phyloP scores from a whole-genome alignment of 2,113 vertebrate species.

The Heterochromis multidens region DNA sequence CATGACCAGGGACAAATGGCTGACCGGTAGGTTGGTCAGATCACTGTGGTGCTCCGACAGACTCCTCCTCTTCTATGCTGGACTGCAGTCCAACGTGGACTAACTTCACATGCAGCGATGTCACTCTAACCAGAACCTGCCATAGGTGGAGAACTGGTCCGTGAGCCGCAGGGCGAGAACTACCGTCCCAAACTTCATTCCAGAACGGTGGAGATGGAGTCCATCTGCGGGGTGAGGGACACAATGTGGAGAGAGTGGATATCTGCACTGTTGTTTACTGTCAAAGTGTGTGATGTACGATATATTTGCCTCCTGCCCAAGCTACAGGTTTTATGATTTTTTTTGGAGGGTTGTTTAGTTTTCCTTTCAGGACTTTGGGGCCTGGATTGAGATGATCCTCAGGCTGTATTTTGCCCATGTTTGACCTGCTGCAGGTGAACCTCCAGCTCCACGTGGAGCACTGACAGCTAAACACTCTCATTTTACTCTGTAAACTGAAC shows the following conservation, averaged over 20 bases:
- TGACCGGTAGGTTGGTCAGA: neutral
- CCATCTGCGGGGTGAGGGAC: neutral
- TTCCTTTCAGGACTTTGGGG: neutral
- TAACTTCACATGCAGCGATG: neutral
- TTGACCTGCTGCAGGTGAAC: neutral
- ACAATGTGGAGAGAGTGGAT: neutral
- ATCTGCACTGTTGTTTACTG: rapidly evolving
- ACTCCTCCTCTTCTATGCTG: neutral
- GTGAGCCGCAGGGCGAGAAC: neutral
- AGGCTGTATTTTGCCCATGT: neutral
- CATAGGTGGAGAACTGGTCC: neutral
- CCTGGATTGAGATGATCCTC: neutral
- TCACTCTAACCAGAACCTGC: neutral
- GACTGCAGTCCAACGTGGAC: neutral
- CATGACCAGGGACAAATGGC: rapidly evolving
- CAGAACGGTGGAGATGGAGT: neutral
- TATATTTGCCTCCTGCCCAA: no score
- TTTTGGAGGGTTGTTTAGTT: neutral
- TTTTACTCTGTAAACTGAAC: neutral
- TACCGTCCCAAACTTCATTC: neutral
- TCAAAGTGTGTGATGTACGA: neutral
- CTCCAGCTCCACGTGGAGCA: neutral
- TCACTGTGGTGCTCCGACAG: rapidly evolving
- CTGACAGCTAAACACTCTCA: neutral
- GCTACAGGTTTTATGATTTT: no score